phyloP scores from a whole-genome alignment of 2,113 vertebrate genomes.

The Takifugu bimaculatus region DNA sequence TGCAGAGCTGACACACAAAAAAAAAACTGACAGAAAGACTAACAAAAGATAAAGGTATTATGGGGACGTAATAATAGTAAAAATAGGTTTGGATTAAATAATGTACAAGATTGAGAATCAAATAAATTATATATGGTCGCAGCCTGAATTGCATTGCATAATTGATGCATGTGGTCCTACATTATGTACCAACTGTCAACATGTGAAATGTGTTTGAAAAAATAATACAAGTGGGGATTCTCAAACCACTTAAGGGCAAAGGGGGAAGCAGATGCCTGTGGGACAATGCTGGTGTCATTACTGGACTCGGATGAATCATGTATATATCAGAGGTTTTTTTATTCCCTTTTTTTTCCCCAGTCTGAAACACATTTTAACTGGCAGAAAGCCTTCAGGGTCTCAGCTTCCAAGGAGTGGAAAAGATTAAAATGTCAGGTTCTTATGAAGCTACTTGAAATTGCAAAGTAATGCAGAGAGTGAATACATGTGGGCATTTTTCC shows the following conservation, averaged over 20 bases:
- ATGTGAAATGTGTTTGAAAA: slow-evolving; percentile 70
- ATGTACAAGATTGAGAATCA: slow-evolving; percentile 68
- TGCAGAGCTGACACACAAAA: slow-evolving; percentile 20
- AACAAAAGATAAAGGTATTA: slow-evolving; percentile 66
- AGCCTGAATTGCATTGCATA: slow-evolving; percentile 75
- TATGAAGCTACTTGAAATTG: slow-evolving; percentile 22
- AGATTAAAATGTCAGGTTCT: slow-evolving; percentile 56
- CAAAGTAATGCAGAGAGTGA: slow-evolving; percentile 1
- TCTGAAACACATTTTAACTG: slow-evolving; percentile 44
- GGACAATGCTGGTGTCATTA: slow-evolving; percentile 50
- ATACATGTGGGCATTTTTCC: neutral
- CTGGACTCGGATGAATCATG: slow-evolving; percentile 51
- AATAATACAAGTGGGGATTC: slow-evolving; percentile 66
- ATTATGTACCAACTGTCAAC: slow-evolving; percentile 74
- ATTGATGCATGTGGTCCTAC: slow-evolving; percentile 68
- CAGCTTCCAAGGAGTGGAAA: slow-evolving; percentile 41
- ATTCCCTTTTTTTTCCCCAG: slow-evolving; percentile 31
- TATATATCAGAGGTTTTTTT: slow-evolving; percentile 8
- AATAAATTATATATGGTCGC: slow-evolving; percentile 72
- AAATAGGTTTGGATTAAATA: slow-evolving; percentile 67
- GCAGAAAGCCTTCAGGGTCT: slow-evolving; percentile 49
- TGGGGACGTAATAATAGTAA: slow-evolving; percentile 59
- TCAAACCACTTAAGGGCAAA: slow-evolving; percentile 65
- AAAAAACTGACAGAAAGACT: slow-evolving; percentile 37
- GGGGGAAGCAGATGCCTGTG: slow-evolving; percentile 36